Conservation (phyloP, 2,797 vertebrate genomes). For the Mormyrus hasselquistii region DNA sequence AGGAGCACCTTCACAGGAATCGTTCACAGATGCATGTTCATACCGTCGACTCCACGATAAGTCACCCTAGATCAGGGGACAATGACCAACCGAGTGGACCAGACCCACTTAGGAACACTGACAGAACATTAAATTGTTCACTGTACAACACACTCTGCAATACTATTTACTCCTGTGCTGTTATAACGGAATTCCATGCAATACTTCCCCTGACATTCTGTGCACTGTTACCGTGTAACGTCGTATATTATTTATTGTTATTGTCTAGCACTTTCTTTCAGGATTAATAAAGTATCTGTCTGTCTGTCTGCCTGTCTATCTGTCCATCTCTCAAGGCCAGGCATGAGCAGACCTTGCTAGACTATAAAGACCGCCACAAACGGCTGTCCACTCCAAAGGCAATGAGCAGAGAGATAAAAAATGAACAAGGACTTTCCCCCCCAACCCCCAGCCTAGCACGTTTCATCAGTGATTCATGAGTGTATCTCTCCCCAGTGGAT, state of each 20-base stretch:
- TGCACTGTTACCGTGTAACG: neutral
- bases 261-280: neutral
- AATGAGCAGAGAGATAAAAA: neutral
- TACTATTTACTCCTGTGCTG: neutral
- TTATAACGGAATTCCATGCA: neutral
- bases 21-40: neutral
- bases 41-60: neutral
- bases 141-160: neutral
- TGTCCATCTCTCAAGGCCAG: neutral
- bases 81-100: neutral
- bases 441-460: neutral
- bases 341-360: neutral
- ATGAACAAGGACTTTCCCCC: neutral
- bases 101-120: neutral
- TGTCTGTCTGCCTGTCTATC: neutral
- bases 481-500: neutral
- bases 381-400: neutral
- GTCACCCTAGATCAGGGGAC: neutral
- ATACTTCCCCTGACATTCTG: neutral
- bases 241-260: neutral
- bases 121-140: neutral
- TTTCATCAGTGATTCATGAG: slow-evolving; percentile 9
- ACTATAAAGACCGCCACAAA: neutral
- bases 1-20: neutral
- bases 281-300: neutral